These are phyloP conservation scores for Julus scandinavius DNA, from an alignment of 2,888 invertebrate species.

Conservation along the genomic window DNA sequence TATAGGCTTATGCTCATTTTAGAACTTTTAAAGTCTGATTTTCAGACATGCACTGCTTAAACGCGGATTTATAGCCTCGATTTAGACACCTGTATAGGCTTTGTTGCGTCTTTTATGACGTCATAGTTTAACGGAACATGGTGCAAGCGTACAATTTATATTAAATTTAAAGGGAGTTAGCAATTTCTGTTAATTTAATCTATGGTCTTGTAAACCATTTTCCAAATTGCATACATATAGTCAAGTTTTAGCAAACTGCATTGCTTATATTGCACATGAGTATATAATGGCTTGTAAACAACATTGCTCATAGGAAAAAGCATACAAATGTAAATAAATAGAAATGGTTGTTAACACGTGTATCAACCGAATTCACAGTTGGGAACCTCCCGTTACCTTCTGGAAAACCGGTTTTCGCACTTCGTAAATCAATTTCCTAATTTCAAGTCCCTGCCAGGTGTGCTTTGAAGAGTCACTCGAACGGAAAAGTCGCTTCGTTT, in stretches of 20 bases:
- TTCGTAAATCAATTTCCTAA: slow-evolving; percentile 20
- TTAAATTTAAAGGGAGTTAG: too few species aligned
- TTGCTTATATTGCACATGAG: not conserved
- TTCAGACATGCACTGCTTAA: not conserved
- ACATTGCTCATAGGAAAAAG: not conserved
- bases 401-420: not conserved
- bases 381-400: not conserved
- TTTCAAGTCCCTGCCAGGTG: not conserved
- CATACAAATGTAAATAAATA: slow-evolving; percentile 34
- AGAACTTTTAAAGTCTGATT: not conserved
- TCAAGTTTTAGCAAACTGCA: not conserved
- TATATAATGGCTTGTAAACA: not conserved
- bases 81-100: too few species aligned
- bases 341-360: slow-evolving; percentile 34
- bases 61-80: too few species aligned
- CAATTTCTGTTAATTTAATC: too few species aligned
- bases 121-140: too few species aligned
- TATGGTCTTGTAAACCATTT: too few species aligned
- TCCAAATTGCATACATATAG: too few species aligned
- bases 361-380: slow-evolving; percentile 29
- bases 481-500: not conserved
- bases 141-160: too few species aligned
- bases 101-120: too few species aligned
- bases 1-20: not conserved
- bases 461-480: not conserved